Evolutionary conservation across 2,113 vertebrate genomes (phyloP).

Genomic region (Callithrix jacchus): DNA sequence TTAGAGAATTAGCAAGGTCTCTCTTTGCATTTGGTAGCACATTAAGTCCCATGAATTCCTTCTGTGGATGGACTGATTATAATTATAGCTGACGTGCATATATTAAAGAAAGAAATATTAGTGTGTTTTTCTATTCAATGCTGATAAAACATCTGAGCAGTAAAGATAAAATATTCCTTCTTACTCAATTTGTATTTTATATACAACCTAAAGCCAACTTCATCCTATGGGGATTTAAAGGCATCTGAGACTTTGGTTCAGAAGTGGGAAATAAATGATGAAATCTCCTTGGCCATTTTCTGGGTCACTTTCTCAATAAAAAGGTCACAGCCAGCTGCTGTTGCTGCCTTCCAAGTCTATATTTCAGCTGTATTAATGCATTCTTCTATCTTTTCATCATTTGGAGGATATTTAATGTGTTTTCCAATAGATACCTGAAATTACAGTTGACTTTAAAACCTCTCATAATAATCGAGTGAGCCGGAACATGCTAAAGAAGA

Average conservation of each 20-base stretch:
- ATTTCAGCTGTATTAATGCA: slow-evolving; percentile 27
- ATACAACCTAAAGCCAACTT: slow-evolving; percentile 43
- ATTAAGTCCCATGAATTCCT: neutral
- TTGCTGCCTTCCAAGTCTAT: neutral
- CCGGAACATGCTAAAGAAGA: neutral
- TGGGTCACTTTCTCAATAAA: slow-evolving; percentile 67
- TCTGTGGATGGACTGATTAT: neutral
- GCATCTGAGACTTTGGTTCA: slow-evolving; percentile 34
- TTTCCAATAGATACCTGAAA: slow-evolving; percentile 30
- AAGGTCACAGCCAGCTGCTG: slow-evolving; percentile 26
- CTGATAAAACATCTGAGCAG: neutral
- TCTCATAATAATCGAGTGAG: neutral
- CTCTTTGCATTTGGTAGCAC: neutral
- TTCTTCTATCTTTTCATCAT: slow-evolving; percentile 16
- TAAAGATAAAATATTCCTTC: slow-evolving; percentile 20
- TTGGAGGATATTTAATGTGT: neutral
- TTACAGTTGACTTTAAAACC: neutral
- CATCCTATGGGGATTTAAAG: slow-evolving; percentile 35
- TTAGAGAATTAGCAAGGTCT: neutral
- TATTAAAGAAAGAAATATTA: neutral
- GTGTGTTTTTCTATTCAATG: neutral
- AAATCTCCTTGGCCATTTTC: slow-evolving; percentile 60
- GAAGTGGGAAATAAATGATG: slow-evolving; percentile 63
- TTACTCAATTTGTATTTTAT: slow-evolving; percentile 48
- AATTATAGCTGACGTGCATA: neutral